phyloP scores from a whole-genome alignment of 2,797 vertebrate species.

The Peromyscus eremicus region DNA sequence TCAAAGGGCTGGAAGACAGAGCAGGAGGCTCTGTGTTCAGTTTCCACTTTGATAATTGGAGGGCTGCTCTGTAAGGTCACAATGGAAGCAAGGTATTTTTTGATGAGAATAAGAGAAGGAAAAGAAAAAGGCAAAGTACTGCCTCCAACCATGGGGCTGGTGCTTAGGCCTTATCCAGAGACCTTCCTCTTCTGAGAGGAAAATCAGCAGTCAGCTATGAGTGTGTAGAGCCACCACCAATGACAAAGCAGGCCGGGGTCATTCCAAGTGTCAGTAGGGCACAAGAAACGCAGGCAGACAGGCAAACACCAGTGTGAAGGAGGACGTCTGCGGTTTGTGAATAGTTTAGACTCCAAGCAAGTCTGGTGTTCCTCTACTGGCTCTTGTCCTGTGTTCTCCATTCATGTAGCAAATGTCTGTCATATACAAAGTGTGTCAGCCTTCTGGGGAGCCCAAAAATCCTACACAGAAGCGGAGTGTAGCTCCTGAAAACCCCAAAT shows the following conservation, averaged over 20 bases:
- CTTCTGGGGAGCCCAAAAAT: background rate
- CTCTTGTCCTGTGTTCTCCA: background rate
- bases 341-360: background rate
- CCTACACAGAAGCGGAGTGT: background rate
- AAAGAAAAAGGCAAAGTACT: background rate
- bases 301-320: background rate
- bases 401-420: background rate
- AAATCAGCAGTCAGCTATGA: background rate
- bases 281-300: background rate
- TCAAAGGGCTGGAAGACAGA: constrained; percentile 18
- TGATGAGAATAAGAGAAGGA: constrained; percentile 1
- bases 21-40: background rate
- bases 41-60: constrained; percentile 37
- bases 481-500: background rate
- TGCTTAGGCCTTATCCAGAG: background rate
- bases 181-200: background rate
- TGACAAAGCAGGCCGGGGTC: background rate
- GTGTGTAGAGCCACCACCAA: background rate
- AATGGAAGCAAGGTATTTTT: constrained; percentile 24
- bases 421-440: background rate
- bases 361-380: background rate
- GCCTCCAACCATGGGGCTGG: background rate
- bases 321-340: background rate
- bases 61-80: constrained; percentile 35
- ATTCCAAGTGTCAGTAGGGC: constrained; percentile 6